These are phyloP conservation scores for Choloepus hoffmanni DNA, from an alignment of 2,113 vertebrate species.

Conservation along the genomic window DNA sequence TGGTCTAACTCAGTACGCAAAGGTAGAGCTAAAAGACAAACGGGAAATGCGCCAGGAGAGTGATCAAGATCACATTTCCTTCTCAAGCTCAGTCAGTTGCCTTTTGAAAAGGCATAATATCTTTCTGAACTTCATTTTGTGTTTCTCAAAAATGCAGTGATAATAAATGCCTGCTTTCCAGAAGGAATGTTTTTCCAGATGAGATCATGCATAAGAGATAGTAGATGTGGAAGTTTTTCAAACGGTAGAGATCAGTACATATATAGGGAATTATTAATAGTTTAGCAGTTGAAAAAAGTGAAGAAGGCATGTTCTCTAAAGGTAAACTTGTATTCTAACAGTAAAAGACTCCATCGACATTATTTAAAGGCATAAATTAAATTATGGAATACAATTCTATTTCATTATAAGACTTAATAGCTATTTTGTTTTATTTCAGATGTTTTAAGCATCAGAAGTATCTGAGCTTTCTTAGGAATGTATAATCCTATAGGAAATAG, in stretches of 20 bases:
- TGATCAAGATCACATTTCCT: not conserved
- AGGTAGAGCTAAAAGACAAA: not conserved
- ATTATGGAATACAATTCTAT: not conserved
- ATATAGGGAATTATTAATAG: not conserved
- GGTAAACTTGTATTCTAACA: not conserved
- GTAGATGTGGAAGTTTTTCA: not conserved
- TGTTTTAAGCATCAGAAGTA: not conserved
- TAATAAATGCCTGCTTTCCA: not conserved
- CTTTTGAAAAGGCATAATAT: not conserved
- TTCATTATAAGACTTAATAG: not conserved
- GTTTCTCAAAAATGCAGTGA: not conserved
- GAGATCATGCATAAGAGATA: not conserved
- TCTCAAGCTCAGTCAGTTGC: not conserved
- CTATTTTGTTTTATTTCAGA: conserved; percentile 3
- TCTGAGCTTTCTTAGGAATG: not conserved
- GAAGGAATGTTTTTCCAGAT: not conserved
- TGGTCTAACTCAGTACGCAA: not conserved
- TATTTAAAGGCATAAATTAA: not conserved
- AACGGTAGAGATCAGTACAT: not conserved
- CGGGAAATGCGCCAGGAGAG: not conserved
- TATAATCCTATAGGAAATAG: not conserved
- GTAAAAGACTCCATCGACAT: not conserved
- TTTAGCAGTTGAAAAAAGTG: not conserved
- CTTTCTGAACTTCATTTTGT: not conserved
- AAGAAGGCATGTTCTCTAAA: not conserved